Base-by-base conservation (phyloP, 2,888 invertebrate species). In the Hedychridium roseum region DNA sequence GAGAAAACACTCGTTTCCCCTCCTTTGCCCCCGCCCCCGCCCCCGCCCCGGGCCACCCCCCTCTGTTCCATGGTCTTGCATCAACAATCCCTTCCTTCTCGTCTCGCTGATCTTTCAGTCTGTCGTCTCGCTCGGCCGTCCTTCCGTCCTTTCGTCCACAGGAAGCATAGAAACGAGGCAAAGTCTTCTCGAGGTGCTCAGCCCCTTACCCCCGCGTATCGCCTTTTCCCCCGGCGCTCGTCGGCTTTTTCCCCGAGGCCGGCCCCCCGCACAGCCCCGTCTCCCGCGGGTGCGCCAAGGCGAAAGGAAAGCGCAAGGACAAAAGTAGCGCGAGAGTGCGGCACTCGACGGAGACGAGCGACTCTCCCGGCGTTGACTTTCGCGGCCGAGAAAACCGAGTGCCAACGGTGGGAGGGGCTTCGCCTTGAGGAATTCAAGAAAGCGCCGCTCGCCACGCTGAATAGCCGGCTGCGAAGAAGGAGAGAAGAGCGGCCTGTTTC, bases 351-450 rank as follows among this genome's bases (percentile, higher is more conserved):
- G 55, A 62, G 66, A 58, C 56, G 55, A 57, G 65, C 47, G 56
- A 38, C 45, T 50, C 47, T 43, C 55, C 43, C 53, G 42, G 50
- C 18, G 34, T 12, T 15, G 27, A 18, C 35, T 46, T 41, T 32
- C 46, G 21, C 11, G 11, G 21, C 7, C 15, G 21, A 17, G 30
- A 44, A 12, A 17, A 43, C 39, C 42, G 42, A 27, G 30, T 34
- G 50, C 18, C 23, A 32, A 15, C 7, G 28, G 32, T 32, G 30
- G 15, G 40, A 23, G 54, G 37, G 40, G 17, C 15, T 35, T 32
- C 50, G 55, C 63, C 64, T 66, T 64, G 57, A 54, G 53, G 52
- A 64, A 66, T 66, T 68, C 60, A 68, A 68, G 68, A 63, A 68
- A 68, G 61, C 66, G 53, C 35, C 57, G 5, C 15, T 17, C 48